Evolutionary conservation across 2,797 vertebrate species (phyloP).

Genomic region (Chaetodon trifasciatus): DNA sequence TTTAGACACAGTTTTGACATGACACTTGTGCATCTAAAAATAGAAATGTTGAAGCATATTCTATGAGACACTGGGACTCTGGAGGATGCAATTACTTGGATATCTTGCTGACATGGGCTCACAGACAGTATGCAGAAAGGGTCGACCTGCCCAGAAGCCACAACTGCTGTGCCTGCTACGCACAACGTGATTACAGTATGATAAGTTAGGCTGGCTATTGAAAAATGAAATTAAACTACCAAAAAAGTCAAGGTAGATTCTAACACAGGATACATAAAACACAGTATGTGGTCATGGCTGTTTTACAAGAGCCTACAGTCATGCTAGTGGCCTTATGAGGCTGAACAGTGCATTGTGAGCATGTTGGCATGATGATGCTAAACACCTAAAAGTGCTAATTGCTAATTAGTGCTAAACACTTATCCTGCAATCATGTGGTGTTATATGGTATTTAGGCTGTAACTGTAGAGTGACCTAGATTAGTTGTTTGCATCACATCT

Average conservation of each 20-base stretch:
- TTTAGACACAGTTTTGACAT: conserved; percentile 25
- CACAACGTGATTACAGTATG: not conserved
- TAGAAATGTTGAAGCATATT: conserved; percentile 45
- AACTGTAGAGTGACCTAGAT: too few relatives aligned
- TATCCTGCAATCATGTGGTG: too few relatives aligned
- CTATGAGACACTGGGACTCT: conserved; percentile 29
- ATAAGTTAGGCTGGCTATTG: not conserved
- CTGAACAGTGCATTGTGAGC: too few relatives aligned
- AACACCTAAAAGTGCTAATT: not conserved
- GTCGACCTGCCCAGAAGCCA: conserved; percentile 22
- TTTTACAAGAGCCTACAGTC: not conserved
- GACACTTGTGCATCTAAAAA: conserved; percentile 45
- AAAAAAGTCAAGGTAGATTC: not conserved
- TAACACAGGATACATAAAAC: not conserved
- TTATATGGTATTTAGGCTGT: too few relatives aligned
- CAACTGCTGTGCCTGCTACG: not conserved
- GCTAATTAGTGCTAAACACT: not conserved
- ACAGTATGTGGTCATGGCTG: not conserved
- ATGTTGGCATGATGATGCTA: not conserved
- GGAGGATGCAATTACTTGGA: conserved; percentile 35
- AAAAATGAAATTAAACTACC: not conserved
- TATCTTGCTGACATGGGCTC: conserved; percentile 28
- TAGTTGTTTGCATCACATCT: too few relatives aligned
- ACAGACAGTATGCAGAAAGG: conserved; percentile 12
- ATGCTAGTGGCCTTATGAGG: too few relatives aligned